Evolutionary conservation across 2,888 invertebrate genomes (phyloP).

Genomic region (Stenodera caucasica): DNA sequence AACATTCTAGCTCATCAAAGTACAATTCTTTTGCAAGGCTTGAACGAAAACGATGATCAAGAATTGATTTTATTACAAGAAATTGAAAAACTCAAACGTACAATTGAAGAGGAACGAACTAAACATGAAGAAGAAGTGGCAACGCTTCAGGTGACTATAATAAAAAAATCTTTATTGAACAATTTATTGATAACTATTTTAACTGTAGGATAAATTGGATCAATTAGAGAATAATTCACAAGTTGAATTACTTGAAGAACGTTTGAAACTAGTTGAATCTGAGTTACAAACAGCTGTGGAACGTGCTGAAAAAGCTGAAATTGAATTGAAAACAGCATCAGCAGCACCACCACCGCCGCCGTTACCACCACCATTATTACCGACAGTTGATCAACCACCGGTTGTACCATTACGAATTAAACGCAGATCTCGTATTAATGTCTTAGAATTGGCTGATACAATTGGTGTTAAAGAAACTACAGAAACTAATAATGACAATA

Average conservation of each 20-base stretch:
- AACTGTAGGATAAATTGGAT: slow-evolving; percentile 63
- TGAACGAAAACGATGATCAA: slow-evolving; percentile 61
- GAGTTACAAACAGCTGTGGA: slow-evolving; percentile 65
- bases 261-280: slow-evolving; percentile 68
- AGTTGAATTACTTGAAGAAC: slow-evolving; percentile 70
- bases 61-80: slow-evolving; percentile 62
- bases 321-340: slow-evolving; percentile 58
- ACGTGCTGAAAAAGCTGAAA: slow-evolving; percentile 62
- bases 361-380: slow-evolving; percentile 47
- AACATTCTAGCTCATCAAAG: slow-evolving; percentile 71
- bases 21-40: slow-evolving; percentile 63
- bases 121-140: slow-evolving; percentile 62
- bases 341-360: slow-evolving; percentile 51
- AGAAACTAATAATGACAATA: slow-evolving; percentile 27
- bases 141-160: slow-evolving; percentile 61
- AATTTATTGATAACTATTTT: slow-evolving; percentile 16
- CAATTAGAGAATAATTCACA: slow-evolving; percentile 69
- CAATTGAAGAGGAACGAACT: slow-evolving; percentile 64
- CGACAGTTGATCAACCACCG: slow-evolving; percentile 60
- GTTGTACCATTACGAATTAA: slow-evolving; percentile 61
- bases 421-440: slow-evolving; percentile 50
- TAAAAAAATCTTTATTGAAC: too few relatives aligned
- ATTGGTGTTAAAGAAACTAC: slow-evolving; percentile 34
- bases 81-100: slow-evolving; percentile 64
- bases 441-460: slow-evolving; percentile 42